Conservation (phyloP, 2,888 invertebrate genomes). For the Drosophila fungiperda region DNA sequence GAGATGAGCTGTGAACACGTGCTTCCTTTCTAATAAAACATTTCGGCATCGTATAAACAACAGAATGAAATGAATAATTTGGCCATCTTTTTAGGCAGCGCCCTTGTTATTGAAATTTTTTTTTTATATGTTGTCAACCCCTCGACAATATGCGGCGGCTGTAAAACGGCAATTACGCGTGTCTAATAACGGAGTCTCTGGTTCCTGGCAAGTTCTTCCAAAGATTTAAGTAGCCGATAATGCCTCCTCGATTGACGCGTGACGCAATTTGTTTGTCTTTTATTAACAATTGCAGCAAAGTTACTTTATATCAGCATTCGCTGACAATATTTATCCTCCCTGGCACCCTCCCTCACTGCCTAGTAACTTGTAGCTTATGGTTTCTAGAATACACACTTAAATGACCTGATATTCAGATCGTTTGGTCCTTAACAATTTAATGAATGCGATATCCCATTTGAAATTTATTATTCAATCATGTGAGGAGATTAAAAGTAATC, state of each 20-base stretch:
- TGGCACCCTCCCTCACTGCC: not conserved
- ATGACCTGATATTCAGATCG: not conserved
- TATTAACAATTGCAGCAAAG: conserved; percentile 64
- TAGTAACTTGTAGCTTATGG: not conserved
- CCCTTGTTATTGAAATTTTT: conserved; percentile 60
- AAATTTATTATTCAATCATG: not conserved
- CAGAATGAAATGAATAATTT: conserved; percentile 12
- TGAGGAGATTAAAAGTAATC: not conserved
- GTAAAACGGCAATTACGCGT: conserved; percentile 69
- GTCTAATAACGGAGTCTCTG: conserved; percentile 54
- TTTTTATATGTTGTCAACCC: conserved; percentile 50
- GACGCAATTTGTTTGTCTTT: conserved; percentile 71
- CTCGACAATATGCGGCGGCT: conserved; percentile 30
- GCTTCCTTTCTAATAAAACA: conserved; percentile 84
- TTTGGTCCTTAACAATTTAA: not conserved
- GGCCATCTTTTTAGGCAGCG: conserved; percentile 37
- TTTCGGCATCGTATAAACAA: conserved; percentile 29
- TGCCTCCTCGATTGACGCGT: conserved; percentile 63
- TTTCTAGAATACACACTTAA: not conserved
- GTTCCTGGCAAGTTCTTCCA: not conserved
- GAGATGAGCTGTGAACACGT: conserved; percentile 83
- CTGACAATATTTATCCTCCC: not conserved
- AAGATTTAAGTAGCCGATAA: conserved; percentile 79
- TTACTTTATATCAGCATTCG: conserved; percentile 6
- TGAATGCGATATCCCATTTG: not conserved